Evolutionary conservation across 2,113 vertebrate genomes (phyloP).

Genomic region (Rousettus leschenaultii): DNA sequence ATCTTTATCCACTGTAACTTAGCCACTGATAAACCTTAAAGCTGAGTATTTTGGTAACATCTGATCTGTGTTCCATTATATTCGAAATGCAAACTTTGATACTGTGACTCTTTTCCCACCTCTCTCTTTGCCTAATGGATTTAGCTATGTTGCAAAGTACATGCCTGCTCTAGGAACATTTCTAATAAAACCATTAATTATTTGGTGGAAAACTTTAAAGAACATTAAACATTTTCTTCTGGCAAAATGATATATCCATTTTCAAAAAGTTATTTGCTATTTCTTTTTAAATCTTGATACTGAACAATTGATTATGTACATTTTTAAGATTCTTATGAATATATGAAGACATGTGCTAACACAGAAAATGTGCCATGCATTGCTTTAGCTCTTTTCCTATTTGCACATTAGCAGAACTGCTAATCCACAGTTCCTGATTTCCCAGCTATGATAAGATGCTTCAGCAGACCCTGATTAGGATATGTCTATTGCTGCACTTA

Average conservation of each 20-base stretch:
- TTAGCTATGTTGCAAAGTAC: constrained; percentile 15
- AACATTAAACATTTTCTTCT: constrained; percentile 13
- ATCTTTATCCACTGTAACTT: constrained; percentile 18
- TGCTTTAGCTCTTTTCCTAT: not conserved
- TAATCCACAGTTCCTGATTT: constrained; percentile 18
- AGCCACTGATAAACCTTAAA: not conserved
- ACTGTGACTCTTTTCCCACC: not conserved
- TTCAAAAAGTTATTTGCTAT: not conserved
- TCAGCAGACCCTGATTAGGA: constrained; percentile 2
- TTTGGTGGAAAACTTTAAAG: constrained; percentile 26
- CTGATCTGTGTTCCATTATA: constrained; percentile 10
- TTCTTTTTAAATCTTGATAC: not conserved
- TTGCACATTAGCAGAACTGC: not conserved
- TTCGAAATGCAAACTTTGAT: constrained; percentile 22
- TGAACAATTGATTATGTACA: not conserved
- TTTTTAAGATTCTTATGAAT: not conserved
- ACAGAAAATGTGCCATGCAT: accelerated
- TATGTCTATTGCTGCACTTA: not conserved
- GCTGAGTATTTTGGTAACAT: constrained; percentile 9
- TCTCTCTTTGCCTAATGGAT: not conserved
- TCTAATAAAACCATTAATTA: constrained; percentile 53
- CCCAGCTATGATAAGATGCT: not conserved
- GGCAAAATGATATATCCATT: not conserved
- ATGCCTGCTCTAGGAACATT: not conserved
- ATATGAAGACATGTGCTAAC: not conserved